phyloP scores from a whole-genome alignment of 2,113 vertebrate genomes.

The Thalassarche chlororhynchos region DNA sequence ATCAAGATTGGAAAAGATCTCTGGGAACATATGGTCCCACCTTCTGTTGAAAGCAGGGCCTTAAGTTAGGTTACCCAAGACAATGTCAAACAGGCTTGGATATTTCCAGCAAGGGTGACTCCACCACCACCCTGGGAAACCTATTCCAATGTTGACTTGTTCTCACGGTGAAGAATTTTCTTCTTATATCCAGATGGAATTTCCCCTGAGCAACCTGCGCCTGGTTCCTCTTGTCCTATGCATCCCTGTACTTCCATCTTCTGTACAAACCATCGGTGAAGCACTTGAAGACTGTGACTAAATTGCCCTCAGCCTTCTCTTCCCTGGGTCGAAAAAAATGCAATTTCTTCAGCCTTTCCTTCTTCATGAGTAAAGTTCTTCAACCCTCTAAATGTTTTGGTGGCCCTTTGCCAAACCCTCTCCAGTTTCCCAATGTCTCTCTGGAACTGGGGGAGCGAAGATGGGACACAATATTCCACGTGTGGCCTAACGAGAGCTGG shows the following conservation, averaged over 20 bases:
- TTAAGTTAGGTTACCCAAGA: neutral
- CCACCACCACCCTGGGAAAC: neutral
- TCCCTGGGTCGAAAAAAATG: neutral
- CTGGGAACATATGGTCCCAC: neutral
- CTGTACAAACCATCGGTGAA: accelerated
- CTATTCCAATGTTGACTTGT: neutral
- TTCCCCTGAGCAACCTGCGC: neutral
- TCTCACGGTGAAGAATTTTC: neutral
- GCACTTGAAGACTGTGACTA: neutral
- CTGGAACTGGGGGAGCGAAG: neutral
- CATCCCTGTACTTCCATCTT: neutral
- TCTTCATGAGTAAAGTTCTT: neutral
- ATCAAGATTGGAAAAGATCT: neutral
- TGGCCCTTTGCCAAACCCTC: neutral
- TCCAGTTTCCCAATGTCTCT: neutral
- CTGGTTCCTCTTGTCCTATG: neutral
- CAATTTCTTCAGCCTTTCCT: neutral
- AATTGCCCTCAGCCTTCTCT: neutral
- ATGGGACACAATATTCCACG: neutral
- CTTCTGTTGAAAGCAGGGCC: neutral
- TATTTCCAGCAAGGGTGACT: neutral
- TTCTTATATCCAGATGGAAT: neutral
- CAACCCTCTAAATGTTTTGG: neutral
- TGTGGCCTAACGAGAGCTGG: neutral
- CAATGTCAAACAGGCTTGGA: neutral